Evolutionary conservation across 1,140 invertebrate genomes (phyloP).

Genomic region (Cydia fagiglandana): DNA sequence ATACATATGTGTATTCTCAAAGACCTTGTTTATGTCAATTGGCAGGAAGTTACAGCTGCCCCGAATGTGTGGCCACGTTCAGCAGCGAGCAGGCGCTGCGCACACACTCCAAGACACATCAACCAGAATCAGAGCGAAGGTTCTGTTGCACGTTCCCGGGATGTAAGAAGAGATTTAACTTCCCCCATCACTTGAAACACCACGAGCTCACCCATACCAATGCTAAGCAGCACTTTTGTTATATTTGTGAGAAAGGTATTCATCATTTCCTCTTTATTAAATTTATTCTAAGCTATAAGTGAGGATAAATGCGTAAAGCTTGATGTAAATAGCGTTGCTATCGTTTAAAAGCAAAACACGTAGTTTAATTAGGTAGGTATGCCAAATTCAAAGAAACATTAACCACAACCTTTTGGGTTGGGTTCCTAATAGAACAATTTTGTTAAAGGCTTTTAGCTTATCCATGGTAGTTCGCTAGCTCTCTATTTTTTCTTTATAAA

Average conservation of each 20-base stretch:
- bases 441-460: too few species aligned
- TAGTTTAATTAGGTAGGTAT: too few species aligned
- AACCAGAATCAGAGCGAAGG: constrained; percentile 56
- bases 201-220: constrained; percentile 66
- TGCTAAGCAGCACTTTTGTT: constrained; percentile 59
- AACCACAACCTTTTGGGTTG: too few species aligned
- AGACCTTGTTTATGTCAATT: background rate
- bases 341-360: too few species aligned
- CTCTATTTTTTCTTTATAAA: too few species aligned
- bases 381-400: too few species aligned
- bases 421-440: too few species aligned
- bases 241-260: constrained; percentile 63
- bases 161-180: constrained; percentile 69
- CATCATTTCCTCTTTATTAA: background rate
- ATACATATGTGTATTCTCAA: too few species aligned
- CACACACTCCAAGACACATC: constrained; percentile 64
- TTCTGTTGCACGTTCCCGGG: constrained; percentile 55
- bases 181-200: constrained; percentile 65
- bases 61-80: constrained; percentile 57
- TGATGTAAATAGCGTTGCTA: too few species aligned
- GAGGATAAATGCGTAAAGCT: background rate
- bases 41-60: constrained; percentile 56
- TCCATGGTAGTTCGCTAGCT: too few species aligned
- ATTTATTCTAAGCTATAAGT: background rate
- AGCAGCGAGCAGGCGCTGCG: constrained; percentile 62